These are phyloP conservation scores for Datnioides undecimradiatus DNA, from an alignment of 2,113 vertebrate genomes.

Conservation along the genomic window DNA sequence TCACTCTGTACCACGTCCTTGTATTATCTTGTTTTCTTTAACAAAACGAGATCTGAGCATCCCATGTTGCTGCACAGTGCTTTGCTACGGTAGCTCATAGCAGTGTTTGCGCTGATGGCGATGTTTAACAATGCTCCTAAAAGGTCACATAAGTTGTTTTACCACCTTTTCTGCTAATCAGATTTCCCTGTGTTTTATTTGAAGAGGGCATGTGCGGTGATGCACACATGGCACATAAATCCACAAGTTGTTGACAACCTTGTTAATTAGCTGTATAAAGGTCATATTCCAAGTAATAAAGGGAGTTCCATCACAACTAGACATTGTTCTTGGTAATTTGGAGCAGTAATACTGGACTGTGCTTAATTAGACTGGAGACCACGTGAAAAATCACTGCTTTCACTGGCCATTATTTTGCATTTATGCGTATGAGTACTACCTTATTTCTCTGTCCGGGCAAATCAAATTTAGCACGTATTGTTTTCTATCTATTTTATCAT, in stretches of 20 bases:
- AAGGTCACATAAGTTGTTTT: conserved; percentile 37
- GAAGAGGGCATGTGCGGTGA: conserved; percentile 6
- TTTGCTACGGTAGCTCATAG: not conserved
- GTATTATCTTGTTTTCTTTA: not conserved
- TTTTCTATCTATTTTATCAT: conserved; percentile 1
- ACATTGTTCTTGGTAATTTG: conserved; percentile 59
- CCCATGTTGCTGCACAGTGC: not conserved
- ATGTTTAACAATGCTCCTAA: conserved; percentile 22
- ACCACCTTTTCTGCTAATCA: conserved; percentile 7
- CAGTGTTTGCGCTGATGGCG: conserved; percentile 32
- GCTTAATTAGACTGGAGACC: conserved; percentile 39
- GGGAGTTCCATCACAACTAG: conserved; percentile 48
- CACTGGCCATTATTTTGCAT: not conserved
- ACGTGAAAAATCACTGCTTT: conserved; percentile 19
- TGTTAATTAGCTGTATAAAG: conserved; percentile 79
- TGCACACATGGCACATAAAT: conserved; percentile 40
- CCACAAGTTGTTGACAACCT: conserved; percentile 57
- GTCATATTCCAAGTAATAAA: conserved; percentile 73
- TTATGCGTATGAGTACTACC: not conserved
- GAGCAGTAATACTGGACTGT: conserved; percentile 46
- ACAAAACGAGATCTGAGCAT: not conserved
- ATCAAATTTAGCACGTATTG: not conserved
- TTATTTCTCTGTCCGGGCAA: not conserved
- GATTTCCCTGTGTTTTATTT: conserved; percentile 23
- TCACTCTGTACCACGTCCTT: not conserved